These are phyloP conservation scores for Himalopsyche phryganea DNA, from an alignment of 1,140 invertebrate species.

Conservation along the genomic window DNA sequence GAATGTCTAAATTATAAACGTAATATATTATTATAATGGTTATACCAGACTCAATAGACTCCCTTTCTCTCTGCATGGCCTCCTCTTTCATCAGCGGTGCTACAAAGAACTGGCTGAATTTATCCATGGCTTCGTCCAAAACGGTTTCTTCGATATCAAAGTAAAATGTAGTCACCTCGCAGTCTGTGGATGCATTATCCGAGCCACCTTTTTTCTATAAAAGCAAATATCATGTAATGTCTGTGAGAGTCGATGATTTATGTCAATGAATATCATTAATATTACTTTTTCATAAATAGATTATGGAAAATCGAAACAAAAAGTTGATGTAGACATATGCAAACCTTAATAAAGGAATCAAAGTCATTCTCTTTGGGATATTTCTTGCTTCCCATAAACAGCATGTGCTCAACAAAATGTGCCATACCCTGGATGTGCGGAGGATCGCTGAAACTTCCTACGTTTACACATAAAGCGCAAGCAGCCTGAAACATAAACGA, in stretches of 20 bases:
- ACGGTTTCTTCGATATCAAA: constrained; percentile 82
- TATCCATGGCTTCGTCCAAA: constrained; percentile 70
- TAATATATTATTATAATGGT: too few relatives aligned
- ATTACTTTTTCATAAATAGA: too few relatives aligned
- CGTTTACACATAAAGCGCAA: constrained; percentile 65
- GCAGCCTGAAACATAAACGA: constrained; percentile 55
- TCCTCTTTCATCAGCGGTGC: constrained; percentile 81
- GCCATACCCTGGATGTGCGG: constrained; percentile 79
- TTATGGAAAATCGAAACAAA: too few relatives aligned
- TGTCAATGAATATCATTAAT: too few relatives aligned
- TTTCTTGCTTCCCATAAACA: constrained; percentile 89
- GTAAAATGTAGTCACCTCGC: constrained; percentile 81
- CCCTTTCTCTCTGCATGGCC: constrained; percentile 85
- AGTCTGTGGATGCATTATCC: constrained; percentile 80
- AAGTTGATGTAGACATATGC: too few relatives aligned
- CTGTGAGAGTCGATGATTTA: too few relatives aligned
- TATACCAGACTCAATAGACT: constrained; percentile 86
- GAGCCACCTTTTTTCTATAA: constrained; percentile 70
- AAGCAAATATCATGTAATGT: neutral
- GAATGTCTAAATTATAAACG: too few relatives aligned
- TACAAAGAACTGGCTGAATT: constrained; percentile 89
- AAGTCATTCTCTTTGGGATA: constrained; percentile 85
- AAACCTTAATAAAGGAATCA: constrained; percentile 69
- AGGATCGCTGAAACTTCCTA: constrained; percentile 67
- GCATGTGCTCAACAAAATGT: constrained; percentile 95